Evolutionary conservation across 92 coral and sea anemone genomes (phyloP).

Genomic region (Porites divaricata): DNA sequence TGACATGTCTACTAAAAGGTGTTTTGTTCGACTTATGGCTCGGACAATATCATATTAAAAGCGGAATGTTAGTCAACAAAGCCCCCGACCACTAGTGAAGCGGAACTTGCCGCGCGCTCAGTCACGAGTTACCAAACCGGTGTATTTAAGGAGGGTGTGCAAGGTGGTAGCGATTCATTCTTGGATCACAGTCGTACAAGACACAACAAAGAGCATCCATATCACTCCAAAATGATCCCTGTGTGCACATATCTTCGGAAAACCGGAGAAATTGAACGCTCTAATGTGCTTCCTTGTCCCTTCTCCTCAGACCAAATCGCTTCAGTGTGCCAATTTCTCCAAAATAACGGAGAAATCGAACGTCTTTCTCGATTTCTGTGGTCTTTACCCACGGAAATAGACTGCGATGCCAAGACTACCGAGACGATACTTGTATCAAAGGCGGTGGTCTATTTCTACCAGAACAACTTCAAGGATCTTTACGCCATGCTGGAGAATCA

Average conservation of each 20-base stretch:
- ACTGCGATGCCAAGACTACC: constrained; percentile 74
- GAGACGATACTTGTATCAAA: constrained; percentile 90
- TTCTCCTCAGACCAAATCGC: constrained; percentile 89
- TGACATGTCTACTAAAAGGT: constrained; percentile 94
- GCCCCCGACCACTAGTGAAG: constrained; percentile 69
- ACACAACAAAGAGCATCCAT: constrained; percentile 20
- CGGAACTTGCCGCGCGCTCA: constrained; percentile 30
- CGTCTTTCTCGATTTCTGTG: constrained; percentile 92
- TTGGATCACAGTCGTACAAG: neutral
- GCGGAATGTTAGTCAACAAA: constrained; percentile 80
- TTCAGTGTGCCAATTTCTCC: constrained; percentile 89
- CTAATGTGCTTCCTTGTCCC: constrained; percentile 85
- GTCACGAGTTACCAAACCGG: constrained; percentile 25
- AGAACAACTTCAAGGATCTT: constrained; percentile 82
- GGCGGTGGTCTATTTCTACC: constrained; percentile 92
- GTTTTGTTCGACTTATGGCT: constrained; percentile 82
- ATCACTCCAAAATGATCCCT: constrained; percentile 66
- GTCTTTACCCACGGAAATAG: constrained; percentile 84
- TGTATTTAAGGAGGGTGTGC: constrained; percentile 19
- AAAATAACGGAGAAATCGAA: constrained; percentile 88
- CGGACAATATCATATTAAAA: constrained; percentile 77
- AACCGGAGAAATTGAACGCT: neutral
- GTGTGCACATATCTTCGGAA: too few species aligned
- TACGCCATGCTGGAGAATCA: constrained; percentile 83
- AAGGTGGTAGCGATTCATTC: constrained; percentile 14